Evolutionary conservation across 2,113 vertebrate species (phyloP).

Genomic region (Aramus guarauna): DNA sequence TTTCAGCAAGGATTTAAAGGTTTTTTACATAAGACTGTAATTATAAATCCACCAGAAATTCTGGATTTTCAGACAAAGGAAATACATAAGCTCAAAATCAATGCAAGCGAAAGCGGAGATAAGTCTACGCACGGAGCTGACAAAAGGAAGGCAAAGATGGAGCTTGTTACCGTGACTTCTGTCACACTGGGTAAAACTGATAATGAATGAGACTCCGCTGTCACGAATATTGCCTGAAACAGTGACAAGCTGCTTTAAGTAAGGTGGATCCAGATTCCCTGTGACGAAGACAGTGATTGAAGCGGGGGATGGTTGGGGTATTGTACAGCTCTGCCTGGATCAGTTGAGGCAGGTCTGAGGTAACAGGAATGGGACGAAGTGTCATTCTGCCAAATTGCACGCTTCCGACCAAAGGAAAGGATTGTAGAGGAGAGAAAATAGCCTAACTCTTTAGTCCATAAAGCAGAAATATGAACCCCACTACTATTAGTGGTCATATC

Average conservation of each 20-base stretch:
- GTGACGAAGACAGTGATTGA: neutral
- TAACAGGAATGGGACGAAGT: neutral
- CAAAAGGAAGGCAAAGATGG: neutral
- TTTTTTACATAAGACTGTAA: neutral
- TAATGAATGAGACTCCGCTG: neutral
- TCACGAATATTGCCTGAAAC: neutral
- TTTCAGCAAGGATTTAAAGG: neutral
- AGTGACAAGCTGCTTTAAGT: neutral
- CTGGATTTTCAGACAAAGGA: neutral
- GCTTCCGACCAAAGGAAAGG: neutral
- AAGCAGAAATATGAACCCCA: neutral
- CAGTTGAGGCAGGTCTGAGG: neutral
- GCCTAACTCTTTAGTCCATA: neutral
- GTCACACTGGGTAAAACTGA: neutral
- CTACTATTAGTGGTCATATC: neutral
- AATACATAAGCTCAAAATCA: neutral
- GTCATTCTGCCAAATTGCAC: neutral
- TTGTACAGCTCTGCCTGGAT: neutral
- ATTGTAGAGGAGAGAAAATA: too few relatives aligned
- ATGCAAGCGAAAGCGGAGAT: neutral
- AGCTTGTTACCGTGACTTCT: neutral
- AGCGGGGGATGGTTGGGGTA: neutral
- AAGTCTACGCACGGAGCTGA: neutral
- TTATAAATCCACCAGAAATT: neutral
- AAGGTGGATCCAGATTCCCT: neutral